Base-by-base conservation (phyloP, 2,888 invertebrate species). In the Andrena trimmerana region DNA sequence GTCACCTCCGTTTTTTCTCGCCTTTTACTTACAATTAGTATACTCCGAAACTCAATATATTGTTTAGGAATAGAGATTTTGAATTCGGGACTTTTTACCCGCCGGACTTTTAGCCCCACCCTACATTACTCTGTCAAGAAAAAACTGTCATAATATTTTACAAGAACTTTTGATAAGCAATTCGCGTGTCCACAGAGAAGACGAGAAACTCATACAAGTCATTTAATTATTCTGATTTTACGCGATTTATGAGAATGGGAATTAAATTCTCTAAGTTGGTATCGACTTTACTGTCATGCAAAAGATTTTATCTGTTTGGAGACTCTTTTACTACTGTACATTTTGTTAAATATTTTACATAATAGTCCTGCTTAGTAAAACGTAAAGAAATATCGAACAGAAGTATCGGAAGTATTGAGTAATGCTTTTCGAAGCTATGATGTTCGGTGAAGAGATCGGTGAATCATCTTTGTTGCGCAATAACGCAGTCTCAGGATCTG, bases 381-480 rank as follows among this genome's bases (percentile, higher is more conserved):
- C 42, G 42, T 42, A 42, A 42, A 24, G 13, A 16, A 5, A 63
- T 63, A 8, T 8, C 66, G 1, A 29, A 24, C 2, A 10, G 6
- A 13, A 36, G 48, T 20, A 27, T 4, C 1, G 1, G 7, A 63
- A n/a, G 36, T 13, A 42, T 60, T 65, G 66, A 57, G 76, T 20
- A 66, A 70, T 16, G 16, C 5, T 50, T 36, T 76, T 59, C n/a
- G 60, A 27, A 77, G 54, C 24, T 31, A 33, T 10, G 54, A 36
- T 65, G 73, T 78, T 80, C 80, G 52, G 27, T 48, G 65, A 67
- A 84, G 65, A 66, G 66, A 66, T 72, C 63, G 42, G 27, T 83
- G 86, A 85, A 79, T 84, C 83, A 81, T 50, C 13, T 42, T 42
- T 36, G 52, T 62, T 48, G 69, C 48, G 65, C 42, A 42, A 42